Evolutionary conservation across 2,797 vertebrate genomes (phyloP).

Genomic region (Mastacembelus armatus): DNA sequence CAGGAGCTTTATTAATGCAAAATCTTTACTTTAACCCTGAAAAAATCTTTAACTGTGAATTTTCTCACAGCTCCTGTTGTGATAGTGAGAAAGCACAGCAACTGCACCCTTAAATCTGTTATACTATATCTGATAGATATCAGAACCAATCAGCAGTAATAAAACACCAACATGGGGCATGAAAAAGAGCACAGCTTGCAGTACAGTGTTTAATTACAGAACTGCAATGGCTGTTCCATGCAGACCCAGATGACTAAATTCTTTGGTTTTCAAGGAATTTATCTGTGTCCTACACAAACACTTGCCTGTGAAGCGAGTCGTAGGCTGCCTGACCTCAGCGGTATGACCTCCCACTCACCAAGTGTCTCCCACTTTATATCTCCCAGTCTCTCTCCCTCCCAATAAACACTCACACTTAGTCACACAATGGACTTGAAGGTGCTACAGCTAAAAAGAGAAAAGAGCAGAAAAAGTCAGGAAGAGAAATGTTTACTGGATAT

Average conservation of each 20-base stretch:
- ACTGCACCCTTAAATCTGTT: slow-evolving; percentile 11
- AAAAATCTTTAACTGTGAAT: slow-evolving; percentile 67
- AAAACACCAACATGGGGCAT: slow-evolving; percentile 22
- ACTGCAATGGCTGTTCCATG: slow-evolving; percentile 32
- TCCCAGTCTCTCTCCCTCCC: not conserved
- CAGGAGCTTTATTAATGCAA: slow-evolving; percentile 28
- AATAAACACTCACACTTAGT: not conserved
- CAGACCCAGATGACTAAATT: slow-evolving; percentile 16
- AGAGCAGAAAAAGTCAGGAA: not conserved
- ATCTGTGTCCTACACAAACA: slow-evolving; percentile 11
- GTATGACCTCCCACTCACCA: slow-evolving; percentile 35
- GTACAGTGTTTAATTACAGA: slow-evolving; percentile 37
- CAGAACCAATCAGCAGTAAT: slow-evolving; percentile 17
- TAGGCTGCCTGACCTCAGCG: slow-evolving; percentile 39
- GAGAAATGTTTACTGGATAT: not conserved
- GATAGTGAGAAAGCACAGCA: slow-evolving; percentile 36
- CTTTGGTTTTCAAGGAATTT: slow-evolving; percentile 18
- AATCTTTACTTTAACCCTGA: slow-evolving; percentile 40
- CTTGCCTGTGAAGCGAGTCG: slow-evolving; percentile 1
- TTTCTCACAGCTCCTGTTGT: slow-evolving; percentile 65
- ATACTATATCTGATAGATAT: slow-evolving; percentile 6
- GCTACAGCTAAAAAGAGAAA: not conserved
- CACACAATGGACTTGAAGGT: not conserved
- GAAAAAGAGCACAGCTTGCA: slow-evolving; percentile 10
- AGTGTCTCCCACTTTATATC: too few species aligned